phyloP scores from a whole-genome alignment of 2,113 vertebrate genomes.

The Uria lomvia region DNA sequence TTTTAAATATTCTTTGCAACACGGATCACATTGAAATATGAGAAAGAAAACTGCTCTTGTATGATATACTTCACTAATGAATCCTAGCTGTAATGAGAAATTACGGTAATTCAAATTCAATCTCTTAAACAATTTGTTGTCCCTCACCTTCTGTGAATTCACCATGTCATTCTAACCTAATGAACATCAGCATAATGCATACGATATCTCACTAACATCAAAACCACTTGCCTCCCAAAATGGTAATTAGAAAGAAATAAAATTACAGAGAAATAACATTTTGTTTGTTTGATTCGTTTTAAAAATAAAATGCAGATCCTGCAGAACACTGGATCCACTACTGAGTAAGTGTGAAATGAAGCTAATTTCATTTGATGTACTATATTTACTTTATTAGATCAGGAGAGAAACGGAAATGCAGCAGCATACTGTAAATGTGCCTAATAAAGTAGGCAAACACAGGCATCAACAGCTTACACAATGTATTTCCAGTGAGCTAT shows the following conservation, averaged over 20 bases:
- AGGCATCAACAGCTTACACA: slow-evolving; percentile 2
- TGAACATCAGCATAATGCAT: neutral
- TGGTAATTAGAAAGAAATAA: neutral
- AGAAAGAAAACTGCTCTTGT: neutral
- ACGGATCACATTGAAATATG: neutral
- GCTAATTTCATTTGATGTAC: slow-evolving; percentile 22
- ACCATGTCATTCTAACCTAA: neutral
- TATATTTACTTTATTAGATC: slow-evolving; percentile 34
- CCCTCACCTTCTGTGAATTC: neutral
- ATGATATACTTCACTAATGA: neutral
- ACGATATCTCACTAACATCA: neutral
- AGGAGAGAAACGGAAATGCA: neutral
- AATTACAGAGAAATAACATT: neutral
- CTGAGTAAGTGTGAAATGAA: neutral
- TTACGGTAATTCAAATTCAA: neutral
- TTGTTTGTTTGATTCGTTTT: slow-evolving; percentile 19
- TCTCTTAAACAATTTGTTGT: neutral
- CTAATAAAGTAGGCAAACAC: slow-evolving; percentile 24
- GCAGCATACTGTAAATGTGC: neutral
- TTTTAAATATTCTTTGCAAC: neutral
- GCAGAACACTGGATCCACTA: neutral
- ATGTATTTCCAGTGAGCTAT: neutral
- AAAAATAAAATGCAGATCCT: slow-evolving; percentile 23
- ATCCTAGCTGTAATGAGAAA: neutral
- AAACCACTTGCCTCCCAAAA: neutral